Percentiles rank a stretch among this genome's conserved stretches.
phyloP scores from a whole-genome alignment of 1,140 invertebrate species.

The Eueides isabella region DNA sequence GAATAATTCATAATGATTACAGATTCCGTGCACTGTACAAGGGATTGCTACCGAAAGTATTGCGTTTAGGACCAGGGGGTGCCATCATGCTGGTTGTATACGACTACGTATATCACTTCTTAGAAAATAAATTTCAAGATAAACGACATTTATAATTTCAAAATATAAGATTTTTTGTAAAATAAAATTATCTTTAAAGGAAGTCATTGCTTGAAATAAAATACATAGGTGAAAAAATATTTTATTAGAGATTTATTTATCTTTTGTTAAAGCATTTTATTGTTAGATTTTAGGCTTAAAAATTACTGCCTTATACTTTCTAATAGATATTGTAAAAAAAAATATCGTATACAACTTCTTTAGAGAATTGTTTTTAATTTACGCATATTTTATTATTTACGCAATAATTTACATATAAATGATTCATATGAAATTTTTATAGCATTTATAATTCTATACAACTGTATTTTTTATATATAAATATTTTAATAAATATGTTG shows the following conservation, averaged over 20 bases:
- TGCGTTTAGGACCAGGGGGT: conserved; percentile 94
- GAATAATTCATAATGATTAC: conserved; percentile 56
- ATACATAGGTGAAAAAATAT: neutral
- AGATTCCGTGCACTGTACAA: conserved; percentile 94
- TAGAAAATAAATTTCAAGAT: conserved; percentile 83
- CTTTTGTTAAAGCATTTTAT: neutral
- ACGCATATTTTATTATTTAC: too few species aligned
- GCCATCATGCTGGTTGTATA: conserved; percentile 95
- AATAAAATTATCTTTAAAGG: neutral
- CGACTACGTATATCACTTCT: conserved; percentile 89
- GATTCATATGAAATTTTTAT: conserved; percentile 1
- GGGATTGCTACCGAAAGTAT: conserved; percentile 94
- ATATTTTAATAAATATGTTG: neutral
- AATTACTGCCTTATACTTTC: too few species aligned
- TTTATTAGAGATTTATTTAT: neutral
- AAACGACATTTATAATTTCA: conserved; percentile 29
- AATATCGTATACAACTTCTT: too few species aligned
- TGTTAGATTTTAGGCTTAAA: neutral
- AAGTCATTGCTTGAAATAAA: neutral
- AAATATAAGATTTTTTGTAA: neutral
- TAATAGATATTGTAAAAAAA: too few species aligned
- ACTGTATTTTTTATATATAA: neutral
- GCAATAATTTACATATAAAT: too few species aligned
- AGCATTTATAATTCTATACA: neutral
- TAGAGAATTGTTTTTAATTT: too few species aligned